phyloP scores from a whole-genome alignment of 2,113 vertebrate species.

The Clarias macrocephalus region DNA sequence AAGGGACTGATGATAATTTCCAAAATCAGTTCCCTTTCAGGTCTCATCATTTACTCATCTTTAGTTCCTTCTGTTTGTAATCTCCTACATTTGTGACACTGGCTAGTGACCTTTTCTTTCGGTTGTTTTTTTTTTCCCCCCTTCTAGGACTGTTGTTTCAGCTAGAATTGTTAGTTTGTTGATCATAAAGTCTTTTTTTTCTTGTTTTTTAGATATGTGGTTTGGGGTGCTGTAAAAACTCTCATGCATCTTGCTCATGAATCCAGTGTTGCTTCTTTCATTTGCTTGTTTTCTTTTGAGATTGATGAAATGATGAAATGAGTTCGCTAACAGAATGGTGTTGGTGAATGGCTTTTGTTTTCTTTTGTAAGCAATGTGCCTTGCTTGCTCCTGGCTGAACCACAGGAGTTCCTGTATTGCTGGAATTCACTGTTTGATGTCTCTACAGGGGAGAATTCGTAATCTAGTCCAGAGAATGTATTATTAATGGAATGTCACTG shows the following conservation, averaged over 20 bases:
- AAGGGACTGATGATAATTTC: not conserved
- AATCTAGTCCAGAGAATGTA: constrained; percentile 7
- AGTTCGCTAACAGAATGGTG: not conserved
- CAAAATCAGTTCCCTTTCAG: not conserved
- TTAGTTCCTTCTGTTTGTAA: not conserved
- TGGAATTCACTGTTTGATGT: not conserved
- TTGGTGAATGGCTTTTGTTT: not conserved
- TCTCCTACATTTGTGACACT: not conserved
- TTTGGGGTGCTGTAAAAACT: constrained; percentile 6
- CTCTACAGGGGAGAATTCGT: not conserved
- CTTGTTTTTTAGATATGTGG: not conserved
- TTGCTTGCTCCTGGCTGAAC: constrained; percentile 14
- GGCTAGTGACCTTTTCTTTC: not conserved
- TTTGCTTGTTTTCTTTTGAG: constrained; percentile 21
- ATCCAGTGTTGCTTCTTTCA: constrained; percentile 27
- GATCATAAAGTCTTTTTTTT: not conserved
- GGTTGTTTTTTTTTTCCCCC: not conserved
- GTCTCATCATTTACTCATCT: not conserved
- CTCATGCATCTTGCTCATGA: constrained; percentile 17
- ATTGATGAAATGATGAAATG: constrained; percentile 3
- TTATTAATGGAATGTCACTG: constrained; percentile 5
- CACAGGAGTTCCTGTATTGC: not conserved
- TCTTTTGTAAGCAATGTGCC: not conserved
- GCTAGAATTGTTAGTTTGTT: not conserved
- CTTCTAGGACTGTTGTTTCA: not conserved